Percentiles rank a stretch among this genome's conserved stretches.
Evolutionary conservation across 1,140 invertebrate species (phyloP).

Genomic region (Trachelipus rathkii): DNA sequence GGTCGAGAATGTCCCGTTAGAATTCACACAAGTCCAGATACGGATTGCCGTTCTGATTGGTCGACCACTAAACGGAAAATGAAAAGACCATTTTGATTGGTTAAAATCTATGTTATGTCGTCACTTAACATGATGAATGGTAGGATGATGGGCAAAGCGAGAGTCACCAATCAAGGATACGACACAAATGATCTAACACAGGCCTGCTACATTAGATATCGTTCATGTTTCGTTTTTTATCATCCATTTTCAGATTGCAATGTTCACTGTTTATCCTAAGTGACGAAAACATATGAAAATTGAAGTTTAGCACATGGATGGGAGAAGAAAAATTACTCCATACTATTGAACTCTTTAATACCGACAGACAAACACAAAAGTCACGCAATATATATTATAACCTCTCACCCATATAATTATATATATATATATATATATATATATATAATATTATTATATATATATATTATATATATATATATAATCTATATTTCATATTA

Average conservation of each 20-base stretch:
- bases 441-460: too few relatives aligned
- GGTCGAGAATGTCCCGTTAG: constrained; percentile 42
- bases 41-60: constrained; percentile 35
- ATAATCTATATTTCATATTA: too few relatives aligned
- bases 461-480: too few relatives aligned
- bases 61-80: constrained; percentile 28
- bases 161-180: constrained; percentile 45
- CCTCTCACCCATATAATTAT: too few relatives aligned
- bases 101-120: constrained; percentile 44
- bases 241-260: background rate
- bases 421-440: too few relatives aligned
- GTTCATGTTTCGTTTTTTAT: constrained; percentile 2
- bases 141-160: constrained; percentile 45
- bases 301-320: background rate
- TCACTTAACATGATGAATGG: constrained; percentile 47
- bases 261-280: constrained; percentile 10
- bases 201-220: constrained; percentile 11
- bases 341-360: too few relatives aligned
- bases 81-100: constrained; percentile 43
- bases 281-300: constrained; percentile 10
- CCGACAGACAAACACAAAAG: too few relatives aligned
- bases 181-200: constrained; percentile 46
- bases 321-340: background rate
- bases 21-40: constrained; percentile 38
- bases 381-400: too few relatives aligned